Base-by-base conservation (phyloP, 1,140 invertebrate genomes). In the Adoxophyes honmai region DNA sequence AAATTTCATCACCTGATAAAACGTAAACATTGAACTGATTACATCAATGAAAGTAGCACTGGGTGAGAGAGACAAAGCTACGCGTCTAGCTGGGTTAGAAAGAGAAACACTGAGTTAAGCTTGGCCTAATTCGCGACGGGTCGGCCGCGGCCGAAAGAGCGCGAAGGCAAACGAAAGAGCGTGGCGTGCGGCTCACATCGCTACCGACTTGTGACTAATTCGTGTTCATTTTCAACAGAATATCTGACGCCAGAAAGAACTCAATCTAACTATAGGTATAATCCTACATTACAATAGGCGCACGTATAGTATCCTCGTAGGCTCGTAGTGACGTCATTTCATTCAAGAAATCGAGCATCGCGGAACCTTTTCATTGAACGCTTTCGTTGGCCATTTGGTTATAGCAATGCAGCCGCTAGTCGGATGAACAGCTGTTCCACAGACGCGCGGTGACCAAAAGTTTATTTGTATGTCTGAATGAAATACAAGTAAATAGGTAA, bases 141-240 rank as follows among this genome's bases (percentile, higher is more conserved):
- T 63, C 34, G 57, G 56, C 70, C 70, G 70, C 68, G 66, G 75
- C 75, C 76, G 73, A 75, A 81, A 76, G 75, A 74, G 77, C 74
- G 79, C 79, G 73, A 70, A 71, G 67, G 68, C 64, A 54, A 69
- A 60, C 64, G 61, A 57, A 57, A 65, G 63, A 68, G 48, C 60
- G 64, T 69, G 57, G 69, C 84, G 85, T 83, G 79, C 82, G 81
- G 69, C 78, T 84, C 79, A 82, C 85, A 85, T 88, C 85, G 85
- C 85, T 83, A 86, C 82, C 78, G 77, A 78, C 59, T 83, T 86
- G 80, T 81, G 73, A 88, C 84, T 88, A 86, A 71, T 62, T 66
- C 39, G 57, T 64, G 58, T 73, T 81, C 70, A 77, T 64, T 75
- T 73, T 75, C 68, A 66, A 58, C 78, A 64, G 56, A 71, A 69